Evolutionary conservation across 1,140 invertebrate species (phyloP), one percentile per base, ranked within the genome.

Genomic region (Steinernema feltiae): DNA sequence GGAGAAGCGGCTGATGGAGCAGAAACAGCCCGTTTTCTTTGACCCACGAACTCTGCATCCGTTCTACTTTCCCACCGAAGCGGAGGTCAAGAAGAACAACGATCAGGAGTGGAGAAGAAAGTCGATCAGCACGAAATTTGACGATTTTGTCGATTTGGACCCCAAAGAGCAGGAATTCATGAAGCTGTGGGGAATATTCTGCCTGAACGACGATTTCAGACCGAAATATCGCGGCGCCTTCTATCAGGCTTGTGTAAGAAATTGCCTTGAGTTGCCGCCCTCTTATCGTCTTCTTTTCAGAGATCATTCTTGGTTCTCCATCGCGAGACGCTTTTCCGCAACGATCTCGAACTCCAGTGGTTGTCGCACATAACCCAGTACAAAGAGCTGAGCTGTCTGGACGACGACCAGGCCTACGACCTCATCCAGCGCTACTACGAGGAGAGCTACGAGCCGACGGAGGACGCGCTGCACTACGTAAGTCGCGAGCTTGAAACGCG

Each of bases 361-460:
- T 3, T 63, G 15, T 63, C 53, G 2, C 53, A 63, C 53, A 21
- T 63, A 63, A 63, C 53, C 15, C 7, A 3, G 7, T 63, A 63
- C 53, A 63, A 63, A 63, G 53, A 27, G 7, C 53, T 63, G 3
- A 21, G 24, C 15, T 63, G 53, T 27, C 53, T 63, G 3, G 53
- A 63, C 53, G 53, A 63, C 12, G 24, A 63, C 53, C 53, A 63
- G 24, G 24, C 15, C 24, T 63, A 63, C 53, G 53, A 63, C 53
- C 53, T 63, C 53, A 63, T 63, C 53, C 53, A 63, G 53, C 53
- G 53, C 15, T 63, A 17, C 24, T 63, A 63, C 53, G 53, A n/a
- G 7, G 53, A 63, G 7, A 3, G 3, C 53, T 63, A 63, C 53
- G 53, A 63, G 24, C 53, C 53, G 7, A 63, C 53, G 3, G 53